Evolutionary conservation across 2,797 vertebrate genomes (phyloP).

Genomic region (Xenops minutus): DNA sequence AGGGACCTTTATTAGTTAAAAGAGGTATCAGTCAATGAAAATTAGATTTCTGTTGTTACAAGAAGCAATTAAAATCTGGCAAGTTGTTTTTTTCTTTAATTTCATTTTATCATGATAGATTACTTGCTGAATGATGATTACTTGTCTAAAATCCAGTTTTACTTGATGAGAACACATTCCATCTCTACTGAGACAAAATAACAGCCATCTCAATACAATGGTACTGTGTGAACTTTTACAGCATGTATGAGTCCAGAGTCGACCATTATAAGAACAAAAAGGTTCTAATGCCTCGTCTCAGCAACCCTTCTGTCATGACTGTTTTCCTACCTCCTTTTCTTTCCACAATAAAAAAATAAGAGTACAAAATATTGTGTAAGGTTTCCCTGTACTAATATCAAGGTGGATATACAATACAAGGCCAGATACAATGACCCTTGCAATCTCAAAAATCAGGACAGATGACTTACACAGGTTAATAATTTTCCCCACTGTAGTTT

Average conservation of each 20-base stretch:
- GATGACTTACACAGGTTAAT: not conserved
- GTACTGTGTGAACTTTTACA: not conserved
- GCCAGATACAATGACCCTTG: not conserved
- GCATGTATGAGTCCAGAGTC: not conserved
- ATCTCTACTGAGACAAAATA: not conserved
- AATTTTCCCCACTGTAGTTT: not conserved
- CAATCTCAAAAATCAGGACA: not conserved
- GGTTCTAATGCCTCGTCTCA: not conserved
- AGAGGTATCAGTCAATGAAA: not conserved
- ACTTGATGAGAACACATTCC: not conserved
- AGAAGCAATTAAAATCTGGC: not conserved
- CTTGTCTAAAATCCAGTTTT: not conserved
- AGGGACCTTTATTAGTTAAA: not conserved
- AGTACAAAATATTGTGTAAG: not conserved
- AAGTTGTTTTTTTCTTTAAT: not conserved
- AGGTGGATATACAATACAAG: not conserved
- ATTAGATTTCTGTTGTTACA: not conserved
- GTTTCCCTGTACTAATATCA: not conserved
- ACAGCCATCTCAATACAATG: not conserved
- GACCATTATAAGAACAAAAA: not conserved
- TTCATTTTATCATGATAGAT: not conserved
- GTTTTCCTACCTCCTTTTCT: not conserved
- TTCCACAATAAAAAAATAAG: not conserved
- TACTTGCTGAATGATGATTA: not conserved
- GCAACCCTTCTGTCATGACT: not conserved